Conservation (phyloP, 2,113 vertebrate genomes). For the Aldabrachelys gigantea region DNA sequence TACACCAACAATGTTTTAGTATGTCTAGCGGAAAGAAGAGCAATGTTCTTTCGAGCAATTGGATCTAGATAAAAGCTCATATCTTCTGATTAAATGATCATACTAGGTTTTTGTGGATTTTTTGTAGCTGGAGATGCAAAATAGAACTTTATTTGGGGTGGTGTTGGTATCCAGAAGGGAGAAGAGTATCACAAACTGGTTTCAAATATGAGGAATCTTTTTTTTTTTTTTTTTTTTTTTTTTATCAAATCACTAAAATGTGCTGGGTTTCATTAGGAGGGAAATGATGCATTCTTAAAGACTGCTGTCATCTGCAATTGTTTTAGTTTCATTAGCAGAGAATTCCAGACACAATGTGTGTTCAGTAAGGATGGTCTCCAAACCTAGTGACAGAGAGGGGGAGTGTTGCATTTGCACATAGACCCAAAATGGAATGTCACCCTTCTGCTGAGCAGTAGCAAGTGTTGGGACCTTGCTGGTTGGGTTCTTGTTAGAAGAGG, state of each 20-base stretch:
- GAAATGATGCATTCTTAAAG: background rate
- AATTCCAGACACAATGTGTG: background rate
- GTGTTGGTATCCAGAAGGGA: background rate
- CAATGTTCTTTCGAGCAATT: background rate
- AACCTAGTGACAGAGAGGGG: background rate
- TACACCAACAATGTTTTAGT: background rate
- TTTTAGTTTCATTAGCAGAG: background rate
- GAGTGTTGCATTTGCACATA: background rate
- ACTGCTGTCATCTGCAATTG: background rate
- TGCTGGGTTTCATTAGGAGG: background rate
- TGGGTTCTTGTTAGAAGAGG: accelerated
- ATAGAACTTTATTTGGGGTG: background rate
- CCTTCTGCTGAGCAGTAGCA: background rate
- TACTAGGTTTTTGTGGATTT: background rate
- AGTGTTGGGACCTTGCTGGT: accelerated
- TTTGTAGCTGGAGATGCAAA: background rate
- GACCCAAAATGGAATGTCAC: background rate
- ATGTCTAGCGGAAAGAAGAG: background rate
- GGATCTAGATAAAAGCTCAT: background rate
- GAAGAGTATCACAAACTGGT: accelerated
- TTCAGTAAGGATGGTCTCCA: background rate
- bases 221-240: too few relatives aligned
- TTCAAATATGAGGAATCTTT: background rate
- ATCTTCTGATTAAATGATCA: background rate
- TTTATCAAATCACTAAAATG: background rate